phyloP scores from a whole-genome alignment of 2,797 vertebrate genomes.

The Toxotes lorentzi region DNA sequence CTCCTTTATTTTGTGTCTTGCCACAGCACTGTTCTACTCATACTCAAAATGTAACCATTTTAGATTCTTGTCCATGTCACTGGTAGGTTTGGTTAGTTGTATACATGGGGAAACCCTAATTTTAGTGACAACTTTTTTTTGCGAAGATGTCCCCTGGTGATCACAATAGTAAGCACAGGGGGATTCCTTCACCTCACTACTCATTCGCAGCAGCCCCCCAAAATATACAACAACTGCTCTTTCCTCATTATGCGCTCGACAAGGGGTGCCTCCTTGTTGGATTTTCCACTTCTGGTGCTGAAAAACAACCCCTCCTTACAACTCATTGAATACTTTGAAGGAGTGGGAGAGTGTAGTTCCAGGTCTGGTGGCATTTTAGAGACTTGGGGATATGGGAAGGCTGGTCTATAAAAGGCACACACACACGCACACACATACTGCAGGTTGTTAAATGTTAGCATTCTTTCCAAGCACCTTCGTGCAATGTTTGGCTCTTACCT shows the following conservation, averaged over 20 bases:
- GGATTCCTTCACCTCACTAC: conserved; percentile 53
- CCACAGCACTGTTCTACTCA: conserved; percentile 20
- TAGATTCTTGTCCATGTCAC: conserved; percentile 20
- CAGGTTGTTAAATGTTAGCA: conserved; percentile 66
- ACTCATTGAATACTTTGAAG: conserved; percentile 45
- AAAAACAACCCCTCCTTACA: conserved; percentile 64
- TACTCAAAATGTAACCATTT: conserved; percentile 15
- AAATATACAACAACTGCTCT: conserved; percentile 59
- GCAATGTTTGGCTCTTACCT: conserved; percentile 66
- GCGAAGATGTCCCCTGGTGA: conserved; percentile 11
- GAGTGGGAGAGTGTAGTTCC: conserved; percentile 61
- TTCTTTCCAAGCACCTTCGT: conserved; percentile 73
- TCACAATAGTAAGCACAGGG: conserved; percentile 7
- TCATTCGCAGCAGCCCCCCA: conserved; percentile 52
- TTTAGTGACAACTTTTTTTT: not conserved
- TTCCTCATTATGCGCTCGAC: conserved; percentile 62
- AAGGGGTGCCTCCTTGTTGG: conserved; percentile 70
- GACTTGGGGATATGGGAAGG: conserved; percentile 48
- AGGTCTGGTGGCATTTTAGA: conserved; percentile 71
- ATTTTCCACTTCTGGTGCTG: conserved; percentile 76
- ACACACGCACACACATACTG: conserved; percentile 27
- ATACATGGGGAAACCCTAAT: not conserved
- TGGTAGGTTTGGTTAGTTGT: not conserved
- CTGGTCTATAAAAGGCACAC: conserved; percentile 8
- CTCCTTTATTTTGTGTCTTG: conserved; percentile 45